Base-by-base conservation (phyloP, 2,888 invertebrate genomes). In the Brachyptera risi region DNA sequence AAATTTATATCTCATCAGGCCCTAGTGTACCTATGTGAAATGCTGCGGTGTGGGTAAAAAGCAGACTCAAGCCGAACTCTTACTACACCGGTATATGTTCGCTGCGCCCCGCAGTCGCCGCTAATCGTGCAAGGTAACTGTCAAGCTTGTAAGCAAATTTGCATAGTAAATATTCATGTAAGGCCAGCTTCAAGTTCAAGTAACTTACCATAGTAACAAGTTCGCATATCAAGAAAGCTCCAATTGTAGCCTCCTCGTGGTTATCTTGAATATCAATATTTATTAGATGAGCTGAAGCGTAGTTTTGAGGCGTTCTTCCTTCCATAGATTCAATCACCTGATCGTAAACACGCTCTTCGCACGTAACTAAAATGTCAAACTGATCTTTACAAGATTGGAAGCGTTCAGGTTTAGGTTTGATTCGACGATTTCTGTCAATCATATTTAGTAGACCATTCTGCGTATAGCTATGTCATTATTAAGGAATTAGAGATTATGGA, bases 261-360 rank as follows among this genome's bases (percentile, higher is more conserved):
- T 99, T 99, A 79, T 99, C 99, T 75, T 95, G 96, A 69, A 99
- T 96, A 73, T 99, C 99, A 68, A 99, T 88, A 75, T 99, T 99
- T 60, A 99, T 89, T 44, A 99, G 86, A 79, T 99, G 99, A 1
- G 93, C 96, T 4, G 94, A 90, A 58, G 92, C 88, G 75, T 91
- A 92, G 68, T 87, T 84, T 56, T 86, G 82, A 0, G 90, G 87
- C 59, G 88, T 84, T 71, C 89, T 82, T 27, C 83, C 86, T 68
- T 94, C 92, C 83, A 94, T 69, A 62, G 70, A 72, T 76, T 96
- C 95, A 59, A 96, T 82, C 19, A 98, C 95, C 82, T 98, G 96
- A 76, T 99, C 99, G 74, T 97, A 99, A 0, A 99, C 98, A 68
- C 98, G 80, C 75, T 99, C 99, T 76, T 99, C 99, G 72, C 96